These are phyloP conservation scores for Lepidostoma basale DNA, from an alignment of 1,140 invertebrate genomes.

Conservation along the genomic window DNA sequence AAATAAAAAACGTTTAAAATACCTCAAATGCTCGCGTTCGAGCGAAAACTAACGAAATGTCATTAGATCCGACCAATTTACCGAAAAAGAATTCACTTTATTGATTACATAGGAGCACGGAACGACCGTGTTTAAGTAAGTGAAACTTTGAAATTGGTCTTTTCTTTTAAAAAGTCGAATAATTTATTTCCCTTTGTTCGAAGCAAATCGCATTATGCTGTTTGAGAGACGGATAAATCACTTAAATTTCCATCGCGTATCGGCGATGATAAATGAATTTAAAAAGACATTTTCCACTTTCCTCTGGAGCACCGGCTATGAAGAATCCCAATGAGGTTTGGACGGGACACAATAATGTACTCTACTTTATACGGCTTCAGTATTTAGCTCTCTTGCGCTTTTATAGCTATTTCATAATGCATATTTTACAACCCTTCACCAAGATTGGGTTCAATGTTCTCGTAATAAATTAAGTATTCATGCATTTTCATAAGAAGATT, in stretches of 20 bases:
- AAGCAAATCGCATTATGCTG: conserved; percentile 42
- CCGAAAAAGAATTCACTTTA: conserved; percentile 4
- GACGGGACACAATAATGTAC: conserved; percentile 8
- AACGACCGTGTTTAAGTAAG: conserved; percentile 26
- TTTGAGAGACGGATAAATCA: conserved; percentile 44
- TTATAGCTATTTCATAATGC: too few species aligned
- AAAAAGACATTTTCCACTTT: conserved; percentile 37
- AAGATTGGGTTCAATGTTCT: too few species aligned
- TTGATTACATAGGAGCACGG: background rate
- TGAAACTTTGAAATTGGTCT: conserved; percentile 28
- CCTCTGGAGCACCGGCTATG: conserved; percentile 1
- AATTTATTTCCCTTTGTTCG: conserved; percentile 41
- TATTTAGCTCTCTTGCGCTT: too few species aligned
- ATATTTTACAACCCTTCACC: too few species aligned
- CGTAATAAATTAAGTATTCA: too few species aligned
- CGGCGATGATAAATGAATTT: conserved; percentile 43
- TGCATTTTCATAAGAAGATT: too few species aligned
- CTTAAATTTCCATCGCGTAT: conserved; percentile 44
- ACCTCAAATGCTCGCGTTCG: background rate
- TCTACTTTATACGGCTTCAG: too few species aligned
- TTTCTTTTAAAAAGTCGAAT: conserved; percentile 28
- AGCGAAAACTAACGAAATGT: background rate
- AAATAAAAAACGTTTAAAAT: too few species aligned
- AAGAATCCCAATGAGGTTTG: conserved; percentile 15
- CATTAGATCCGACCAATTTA: conserved; percentile 13